Conservation (phyloP, 2,113 vertebrate species). For the Eudyptes chrysolophus region DNA sequence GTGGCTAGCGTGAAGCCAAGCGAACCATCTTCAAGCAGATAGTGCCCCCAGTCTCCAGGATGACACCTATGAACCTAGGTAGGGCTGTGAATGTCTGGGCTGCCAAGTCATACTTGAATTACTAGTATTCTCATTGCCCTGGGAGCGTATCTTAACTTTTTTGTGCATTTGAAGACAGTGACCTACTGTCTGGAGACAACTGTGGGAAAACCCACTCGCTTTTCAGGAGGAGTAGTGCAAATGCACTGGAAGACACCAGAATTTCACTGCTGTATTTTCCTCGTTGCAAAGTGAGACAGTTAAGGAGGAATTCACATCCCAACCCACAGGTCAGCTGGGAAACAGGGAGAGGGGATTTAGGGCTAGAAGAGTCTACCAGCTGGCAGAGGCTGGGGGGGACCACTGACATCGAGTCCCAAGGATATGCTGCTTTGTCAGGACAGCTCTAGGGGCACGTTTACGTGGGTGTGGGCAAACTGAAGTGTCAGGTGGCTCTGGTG, state of each 20-base stretch:
- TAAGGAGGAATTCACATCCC: not conserved
- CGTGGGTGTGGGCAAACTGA: not conserved
- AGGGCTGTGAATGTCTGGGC: not conserved
- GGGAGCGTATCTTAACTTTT: not conserved
- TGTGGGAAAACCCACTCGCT: not conserved
- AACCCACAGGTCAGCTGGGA: not conserved
- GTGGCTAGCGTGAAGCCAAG: not conserved
- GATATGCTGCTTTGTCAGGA: not conserved
- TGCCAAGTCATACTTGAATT: not conserved
- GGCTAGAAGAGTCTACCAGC: not conserved
- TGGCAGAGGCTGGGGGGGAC: not conserved
- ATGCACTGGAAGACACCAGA: not conserved
- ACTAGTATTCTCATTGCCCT: not conserved
- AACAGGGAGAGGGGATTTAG: not conserved
- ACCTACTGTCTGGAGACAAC: not conserved
- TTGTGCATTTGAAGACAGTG: not conserved
- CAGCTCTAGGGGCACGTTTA: not conserved
- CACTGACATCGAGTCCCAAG: not conserved
- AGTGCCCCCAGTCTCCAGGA: not conserved
- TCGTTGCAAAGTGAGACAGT: not conserved
- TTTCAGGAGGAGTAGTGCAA: not conserved
- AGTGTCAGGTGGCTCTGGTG: not conserved
- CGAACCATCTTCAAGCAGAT: fast-evolving
- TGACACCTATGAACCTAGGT: too few species aligned
- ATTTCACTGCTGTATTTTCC: not conserved